Evolutionary conservation across 2,888 invertebrate species (phyloP).

Genomic region (Chloroclystis v-ata): DNA sequence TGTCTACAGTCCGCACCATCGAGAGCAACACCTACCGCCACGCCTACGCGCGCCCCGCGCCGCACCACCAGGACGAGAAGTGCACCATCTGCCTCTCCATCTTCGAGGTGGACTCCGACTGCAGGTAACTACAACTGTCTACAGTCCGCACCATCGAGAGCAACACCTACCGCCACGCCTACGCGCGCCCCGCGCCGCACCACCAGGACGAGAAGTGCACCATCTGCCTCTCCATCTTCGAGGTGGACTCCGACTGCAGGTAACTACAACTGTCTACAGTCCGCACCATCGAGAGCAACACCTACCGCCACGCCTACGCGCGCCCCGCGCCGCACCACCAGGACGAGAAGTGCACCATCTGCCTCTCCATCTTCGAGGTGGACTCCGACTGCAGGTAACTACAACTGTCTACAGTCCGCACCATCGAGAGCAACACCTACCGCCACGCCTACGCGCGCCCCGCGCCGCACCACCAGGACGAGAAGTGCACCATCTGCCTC

Average conservation of each 20-base stretch:
- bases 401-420: conserved; percentile 34
- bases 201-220: conserved; percentile 93
- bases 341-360: conserved; percentile 94
- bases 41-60: conserved; percentile 83
- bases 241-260: conserved; percentile 91
- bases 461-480: conserved; percentile 83
- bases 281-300: conserved; percentile 89
- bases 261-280: conserved; percentile 37
- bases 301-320: conserved; percentile 90
- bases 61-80: conserved; percentile 87
- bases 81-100: conserved; percentile 94
- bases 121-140: conserved; percentile 77
- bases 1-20: conserved; percentile 72
- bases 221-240: conserved; percentile 92
- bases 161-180: conserved; percentile 91
- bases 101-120: conserved; percentile 91
- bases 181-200: conserved; percentile 81
- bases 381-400: conserved; percentile 88
- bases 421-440: conserved; percentile 90
- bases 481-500: conserved; percentile 95
- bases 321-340: conserved; percentile 82
- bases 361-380: conserved; percentile 91
- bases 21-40: conserved; percentile 92
- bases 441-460: conserved; percentile 87
- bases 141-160: conserved; percentile 83